These are phyloP conservation scores for Leptobrachium leishanense DNA, from an alignment of 2,113 vertebrate genomes.

Conservation along the genomic window DNA sequence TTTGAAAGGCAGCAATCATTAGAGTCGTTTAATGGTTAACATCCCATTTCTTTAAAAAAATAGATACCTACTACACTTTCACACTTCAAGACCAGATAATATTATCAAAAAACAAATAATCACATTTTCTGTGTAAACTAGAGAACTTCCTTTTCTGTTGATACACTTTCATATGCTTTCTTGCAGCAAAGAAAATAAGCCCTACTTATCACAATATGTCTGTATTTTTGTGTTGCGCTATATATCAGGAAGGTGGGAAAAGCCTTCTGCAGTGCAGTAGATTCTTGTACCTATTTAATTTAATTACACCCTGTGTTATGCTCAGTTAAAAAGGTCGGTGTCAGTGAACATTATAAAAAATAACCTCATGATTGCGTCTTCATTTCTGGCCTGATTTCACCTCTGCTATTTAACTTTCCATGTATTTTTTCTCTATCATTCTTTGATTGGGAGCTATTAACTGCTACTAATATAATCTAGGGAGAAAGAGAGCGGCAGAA, in stretches of 20 bases:
- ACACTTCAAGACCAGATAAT: too few species aligned
- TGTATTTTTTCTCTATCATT: slow-evolving; percentile 12
- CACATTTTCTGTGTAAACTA: background rate
- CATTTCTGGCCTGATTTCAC: background rate
- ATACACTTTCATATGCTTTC: background rate
- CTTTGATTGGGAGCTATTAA: background rate
- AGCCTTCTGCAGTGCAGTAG: background rate
- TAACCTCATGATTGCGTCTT: slow-evolving; percentile 1
- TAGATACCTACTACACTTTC: too few species aligned
- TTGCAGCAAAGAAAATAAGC: slow-evolving; percentile 8
- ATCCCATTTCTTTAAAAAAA: too few species aligned
- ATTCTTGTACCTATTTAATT: slow-evolving; percentile 32
- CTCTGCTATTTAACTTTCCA: slow-evolving; percentile 6
- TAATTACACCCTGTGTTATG: slow-evolving; percentile 14
- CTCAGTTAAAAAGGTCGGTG: slow-evolving; percentile 23
- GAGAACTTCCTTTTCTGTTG: background rate
- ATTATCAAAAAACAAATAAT: too few species aligned
- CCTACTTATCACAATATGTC: slow-evolving; percentile 17
- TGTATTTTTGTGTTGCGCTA: background rate
- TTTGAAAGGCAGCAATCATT: too few species aligned
- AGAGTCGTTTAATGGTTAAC: too few species aligned
- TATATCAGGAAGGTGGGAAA: background rate
- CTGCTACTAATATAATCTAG: slow-evolving; percentile 3
- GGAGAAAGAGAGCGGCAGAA: background rate
- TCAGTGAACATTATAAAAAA: slow-evolving; percentile 20